phyloP scores from a whole-genome alignment of 2,888 invertebrate genomes.

The Geophilus truncorum region DNA sequence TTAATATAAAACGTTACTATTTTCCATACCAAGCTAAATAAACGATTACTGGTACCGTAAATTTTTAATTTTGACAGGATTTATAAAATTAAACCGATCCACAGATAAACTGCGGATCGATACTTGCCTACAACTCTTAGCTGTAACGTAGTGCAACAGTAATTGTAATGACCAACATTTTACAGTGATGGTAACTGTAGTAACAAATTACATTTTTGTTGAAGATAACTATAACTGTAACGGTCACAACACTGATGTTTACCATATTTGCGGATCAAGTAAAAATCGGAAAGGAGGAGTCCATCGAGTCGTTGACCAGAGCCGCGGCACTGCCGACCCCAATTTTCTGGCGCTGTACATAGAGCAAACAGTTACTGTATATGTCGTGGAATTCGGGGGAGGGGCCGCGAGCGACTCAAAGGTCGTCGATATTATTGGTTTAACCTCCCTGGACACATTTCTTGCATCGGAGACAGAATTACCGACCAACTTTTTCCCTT shows the following conservation, averaged over 20 bases:
- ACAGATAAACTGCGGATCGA: no score
- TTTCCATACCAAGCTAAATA: no score
- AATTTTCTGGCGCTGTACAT: neutral
- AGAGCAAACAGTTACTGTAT: neutral
- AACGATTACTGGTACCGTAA: no score
- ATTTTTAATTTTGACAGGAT: no score
- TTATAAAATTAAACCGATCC: no score
- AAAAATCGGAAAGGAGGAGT: neutral
- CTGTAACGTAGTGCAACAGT: no score
- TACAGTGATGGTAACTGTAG: no score
- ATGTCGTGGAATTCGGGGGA: neutral
- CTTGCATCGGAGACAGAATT: constrained; percentile 25
- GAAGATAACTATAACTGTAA: no score
- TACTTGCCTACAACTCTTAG: no score
- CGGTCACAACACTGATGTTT: neutral
- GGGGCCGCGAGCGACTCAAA: neutral
- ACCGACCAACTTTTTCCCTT: neutral
- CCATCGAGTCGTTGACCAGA: neutral
- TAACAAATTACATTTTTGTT: no score
- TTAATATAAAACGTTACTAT: no score
- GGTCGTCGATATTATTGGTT: constrained; percentile 13
- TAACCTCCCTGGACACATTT: constrained; percentile 20
- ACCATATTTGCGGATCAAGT: neutral
- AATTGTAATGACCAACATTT: no score
- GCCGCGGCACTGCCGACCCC: neutral